A percentile compares a stretch with the other conserved stretches of the same genome.
Evolutionary conservation across 1,140 invertebrate genomes (phyloP).

Genomic region (Harpegnathos saltator): DNA sequence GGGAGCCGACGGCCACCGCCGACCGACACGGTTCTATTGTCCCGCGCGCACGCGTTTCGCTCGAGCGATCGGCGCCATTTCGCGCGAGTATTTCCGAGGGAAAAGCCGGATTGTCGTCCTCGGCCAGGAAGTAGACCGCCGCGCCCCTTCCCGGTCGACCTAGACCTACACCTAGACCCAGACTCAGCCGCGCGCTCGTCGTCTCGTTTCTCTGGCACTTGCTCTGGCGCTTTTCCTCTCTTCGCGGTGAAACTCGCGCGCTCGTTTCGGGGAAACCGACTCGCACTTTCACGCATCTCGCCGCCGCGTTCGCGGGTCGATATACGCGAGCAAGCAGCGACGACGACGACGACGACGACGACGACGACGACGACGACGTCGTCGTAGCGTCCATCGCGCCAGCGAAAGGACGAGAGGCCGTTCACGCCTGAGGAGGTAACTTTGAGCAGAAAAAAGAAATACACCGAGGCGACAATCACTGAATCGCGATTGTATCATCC

Average conservation of each 20-base stretch:
- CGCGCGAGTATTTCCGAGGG: constrained; percentile 55
- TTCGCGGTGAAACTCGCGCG: constrained; percentile 55
- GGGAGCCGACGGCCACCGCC: not conserved
- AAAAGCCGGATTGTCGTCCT: constrained; percentile 74
- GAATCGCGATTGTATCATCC: not conserved
- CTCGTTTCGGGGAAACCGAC: constrained; percentile 46
- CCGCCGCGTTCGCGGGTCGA: too few relatives aligned
- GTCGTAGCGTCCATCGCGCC: too few relatives aligned
- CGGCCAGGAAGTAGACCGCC: constrained; percentile 76
- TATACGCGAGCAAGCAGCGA: not conserved
- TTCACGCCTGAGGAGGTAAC: not conserved
- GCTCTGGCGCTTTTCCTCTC: constrained; percentile 67
- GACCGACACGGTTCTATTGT: constrained; percentile 44
- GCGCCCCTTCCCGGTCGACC: constrained; percentile 77
- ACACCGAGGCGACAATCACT: not conserved
- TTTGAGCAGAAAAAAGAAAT: not conserved
- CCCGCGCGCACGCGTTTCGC: constrained; percentile 41
- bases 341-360: too few relatives aligned
- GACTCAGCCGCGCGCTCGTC: constrained; percentile 29
- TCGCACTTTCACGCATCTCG: constrained; percentile 59
- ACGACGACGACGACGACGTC: too few relatives aligned
- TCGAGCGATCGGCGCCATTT: constrained; percentile 52
- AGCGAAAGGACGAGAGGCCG: too few relatives aligned
- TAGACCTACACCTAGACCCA: constrained; percentile 83
- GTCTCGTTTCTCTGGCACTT: constrained; percentile 62